Evolutionary conservation across 2,113 vertebrate species (phyloP).

Genomic region (Oryzias javanicus): DNA sequence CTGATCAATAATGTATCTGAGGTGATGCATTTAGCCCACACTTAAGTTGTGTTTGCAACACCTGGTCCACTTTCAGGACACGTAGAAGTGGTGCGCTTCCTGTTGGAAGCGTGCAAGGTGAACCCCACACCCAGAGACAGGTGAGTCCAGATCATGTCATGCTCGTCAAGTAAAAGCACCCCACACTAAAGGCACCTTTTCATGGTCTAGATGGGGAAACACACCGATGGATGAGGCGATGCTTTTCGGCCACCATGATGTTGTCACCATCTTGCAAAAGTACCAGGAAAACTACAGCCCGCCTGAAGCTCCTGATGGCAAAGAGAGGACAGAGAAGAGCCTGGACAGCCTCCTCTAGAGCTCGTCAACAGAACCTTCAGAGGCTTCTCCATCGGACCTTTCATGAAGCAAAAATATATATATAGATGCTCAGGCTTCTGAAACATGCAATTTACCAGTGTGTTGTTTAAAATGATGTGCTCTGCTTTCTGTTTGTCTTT

Average conservation of each 20-base stretch:
- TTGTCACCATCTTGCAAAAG: constrained; percentile 88
- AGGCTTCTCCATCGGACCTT: not conserved
- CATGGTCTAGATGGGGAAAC: constrained; percentile 87
- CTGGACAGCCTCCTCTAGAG: constrained; percentile 88
- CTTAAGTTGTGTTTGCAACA: not conserved
- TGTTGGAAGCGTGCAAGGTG: constrained; percentile 94
- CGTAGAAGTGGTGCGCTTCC: constrained; percentile 92
- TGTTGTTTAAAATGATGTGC: constrained; percentile 5
- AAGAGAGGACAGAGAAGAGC: constrained; percentile 84
- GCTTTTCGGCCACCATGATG: constrained; percentile 93
- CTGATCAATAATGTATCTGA: not conserved
- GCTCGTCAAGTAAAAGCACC: not conserved
- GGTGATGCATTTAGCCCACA: no score
- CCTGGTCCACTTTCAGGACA: constrained; percentile 80
- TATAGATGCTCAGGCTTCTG: constrained; percentile 11
- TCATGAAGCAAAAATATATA: constrained; percentile 1
- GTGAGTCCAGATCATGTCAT: constrained; percentile 62
- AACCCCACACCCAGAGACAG: constrained; percentile 94
- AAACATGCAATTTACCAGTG: constrained; percentile 4
- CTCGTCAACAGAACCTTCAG: not conserved
- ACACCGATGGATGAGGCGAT: constrained; percentile 93
- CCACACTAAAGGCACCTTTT: not conserved
- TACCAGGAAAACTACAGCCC: constrained; percentile 85
- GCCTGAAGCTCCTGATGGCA: constrained; percentile 64
- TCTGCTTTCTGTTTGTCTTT: constrained; percentile 24